Conservation (phyloP, 2,113 vertebrate species). For the Hipposideros armiger region DNA sequence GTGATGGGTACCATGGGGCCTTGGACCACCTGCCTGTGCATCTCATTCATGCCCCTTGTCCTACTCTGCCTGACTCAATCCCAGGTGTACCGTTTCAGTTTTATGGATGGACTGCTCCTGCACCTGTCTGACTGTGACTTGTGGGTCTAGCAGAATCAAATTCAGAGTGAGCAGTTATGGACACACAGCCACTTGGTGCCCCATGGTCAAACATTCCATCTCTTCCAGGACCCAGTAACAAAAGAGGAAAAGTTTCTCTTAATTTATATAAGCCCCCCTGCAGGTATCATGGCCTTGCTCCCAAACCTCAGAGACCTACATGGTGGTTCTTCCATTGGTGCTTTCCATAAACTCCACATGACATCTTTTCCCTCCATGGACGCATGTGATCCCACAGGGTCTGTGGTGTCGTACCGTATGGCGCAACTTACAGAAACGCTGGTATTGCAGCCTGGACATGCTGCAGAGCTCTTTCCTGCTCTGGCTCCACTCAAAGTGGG, state of each 20-base stretch:
- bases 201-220: background rate
- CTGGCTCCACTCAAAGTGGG: background rate
- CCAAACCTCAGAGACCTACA: background rate
- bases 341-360: background rate
- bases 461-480: background rate
- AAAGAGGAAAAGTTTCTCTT: background rate
- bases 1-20: background rate
- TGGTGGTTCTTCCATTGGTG: background rate
- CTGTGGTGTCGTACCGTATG: too few relatives aligned
- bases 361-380: background rate
- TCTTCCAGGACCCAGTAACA: background rate
- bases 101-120: background rate
- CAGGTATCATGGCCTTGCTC: background rate
- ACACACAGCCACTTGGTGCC: background rate
- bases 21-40: background rate
- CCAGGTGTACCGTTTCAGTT: background rate
- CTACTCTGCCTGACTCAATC: background rate
- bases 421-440: background rate
- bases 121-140: background rate
- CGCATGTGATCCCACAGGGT: background rate
- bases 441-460: background rate
- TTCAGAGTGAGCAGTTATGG: background rate
- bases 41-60: background rate
- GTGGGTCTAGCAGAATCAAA: background rate
- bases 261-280: background rate